Evolutionary conservation across 2,797 vertebrate species (phyloP).

Genomic region (Rallus crepitans): DNA sequence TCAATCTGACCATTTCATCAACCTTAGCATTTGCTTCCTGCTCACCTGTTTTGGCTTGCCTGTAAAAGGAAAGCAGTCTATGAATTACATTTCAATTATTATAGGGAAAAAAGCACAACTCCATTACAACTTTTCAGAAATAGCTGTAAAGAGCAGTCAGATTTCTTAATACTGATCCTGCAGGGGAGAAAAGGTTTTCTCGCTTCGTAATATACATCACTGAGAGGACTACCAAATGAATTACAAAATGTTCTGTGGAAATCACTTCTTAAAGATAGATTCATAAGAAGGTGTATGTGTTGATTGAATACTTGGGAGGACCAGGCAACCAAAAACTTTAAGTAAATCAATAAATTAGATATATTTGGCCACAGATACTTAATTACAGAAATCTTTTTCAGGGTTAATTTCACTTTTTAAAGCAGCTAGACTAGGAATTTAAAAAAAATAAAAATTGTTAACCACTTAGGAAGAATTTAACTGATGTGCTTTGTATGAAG

Average conservation of each 20-base stretch:
- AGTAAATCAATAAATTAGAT: neutral
- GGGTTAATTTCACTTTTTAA: neutral
- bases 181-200: neutral
- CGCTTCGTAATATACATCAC: neutral
- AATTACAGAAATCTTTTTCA: neutral
- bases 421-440: neutral
- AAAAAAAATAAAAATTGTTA: neutral
- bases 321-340: neutral
- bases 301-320: neutral
- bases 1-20: slow-evolving; percentile 86
- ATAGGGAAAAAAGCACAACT: rapidly evolving
- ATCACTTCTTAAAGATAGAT: neutral
- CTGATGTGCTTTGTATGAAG: neutral
- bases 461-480: neutral
- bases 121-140: neutral
- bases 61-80: slow-evolving; percentile 47
- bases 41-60: slow-evolving; percentile 87
- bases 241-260: neutral
- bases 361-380: neutral
- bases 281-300: neutral
- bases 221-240: neutral
- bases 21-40: slow-evolving; percentile 85
- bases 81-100: neutral
- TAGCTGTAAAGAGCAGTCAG: neutral
- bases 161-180: neutral